A percentile compares a stretch with the other conserved stretches of the same genome.
Conservation (phyloP, 2,888 invertebrate species). For the Drosophila dives region DNA sequence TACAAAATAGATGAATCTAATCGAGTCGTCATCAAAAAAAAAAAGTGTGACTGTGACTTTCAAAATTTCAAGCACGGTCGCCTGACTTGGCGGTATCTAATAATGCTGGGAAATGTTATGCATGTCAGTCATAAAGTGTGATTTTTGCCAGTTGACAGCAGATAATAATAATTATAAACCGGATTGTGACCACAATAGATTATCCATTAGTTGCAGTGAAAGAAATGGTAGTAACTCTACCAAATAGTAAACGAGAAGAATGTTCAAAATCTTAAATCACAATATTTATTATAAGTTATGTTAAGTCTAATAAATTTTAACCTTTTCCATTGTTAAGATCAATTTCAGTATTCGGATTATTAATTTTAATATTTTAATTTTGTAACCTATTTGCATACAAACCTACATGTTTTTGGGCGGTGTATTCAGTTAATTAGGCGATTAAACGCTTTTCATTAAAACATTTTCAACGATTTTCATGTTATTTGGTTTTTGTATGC, state of each 20-base stretch:
- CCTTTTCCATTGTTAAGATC: neutral
- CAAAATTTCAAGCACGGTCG: conserved; percentile 43
- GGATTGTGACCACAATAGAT: conserved; percentile 56
- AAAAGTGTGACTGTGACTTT: conserved; percentile 48
- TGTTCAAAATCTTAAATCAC: neutral
- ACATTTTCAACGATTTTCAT: conserved; percentile 57
- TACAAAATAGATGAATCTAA: conserved; percentile 47
- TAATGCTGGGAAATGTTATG: conserved; percentile 47
- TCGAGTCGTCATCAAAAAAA: conserved; percentile 14
- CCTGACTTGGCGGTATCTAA: conserved; percentile 36
- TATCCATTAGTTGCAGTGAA: conserved; percentile 49
- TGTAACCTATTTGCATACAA: neutral
- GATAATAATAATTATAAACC: conserved; percentile 53
- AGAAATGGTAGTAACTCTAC: conserved; percentile 24
- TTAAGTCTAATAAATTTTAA: neutral
- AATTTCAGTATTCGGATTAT: neutral
- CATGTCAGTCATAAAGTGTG: conserved; percentile 35
- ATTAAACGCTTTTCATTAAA: conserved; percentile 67
- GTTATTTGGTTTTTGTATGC: conserved; percentile 26
- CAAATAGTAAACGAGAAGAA: neutral
- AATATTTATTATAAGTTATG: neutral
- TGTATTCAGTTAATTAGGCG: conserved; percentile 57
- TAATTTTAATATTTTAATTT: neutral
- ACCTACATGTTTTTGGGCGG: conserved; percentile 28
- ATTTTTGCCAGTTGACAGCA: conserved; percentile 53